phyloP scores from a whole-genome alignment of 2,888 invertebrate species.

The Lepidochitona cinerea region DNA sequence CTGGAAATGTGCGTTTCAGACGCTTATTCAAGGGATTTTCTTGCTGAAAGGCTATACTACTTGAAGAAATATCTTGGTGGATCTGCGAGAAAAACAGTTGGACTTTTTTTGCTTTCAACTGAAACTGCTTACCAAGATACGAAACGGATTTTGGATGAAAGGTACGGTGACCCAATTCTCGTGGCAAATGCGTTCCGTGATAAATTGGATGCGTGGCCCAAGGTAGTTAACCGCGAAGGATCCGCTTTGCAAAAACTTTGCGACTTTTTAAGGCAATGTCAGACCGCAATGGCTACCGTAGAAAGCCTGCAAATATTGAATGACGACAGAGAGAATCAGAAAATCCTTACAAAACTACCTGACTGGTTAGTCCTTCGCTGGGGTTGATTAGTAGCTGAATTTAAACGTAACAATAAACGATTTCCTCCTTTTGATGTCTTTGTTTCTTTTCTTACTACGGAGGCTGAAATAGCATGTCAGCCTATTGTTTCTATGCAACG shows the following conservation, averaged over 20 bases:
- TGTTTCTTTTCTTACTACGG: slow-evolving; percentile 1
- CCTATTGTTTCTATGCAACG: neutral
- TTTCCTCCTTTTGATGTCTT: slow-evolving; percentile 9
- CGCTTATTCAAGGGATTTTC: too few relatives aligned
- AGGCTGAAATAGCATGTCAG: slow-evolving; percentile 7
- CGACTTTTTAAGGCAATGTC: slow-evolving; percentile 24
- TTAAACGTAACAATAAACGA: neutral
- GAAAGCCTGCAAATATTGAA: slow-evolving; percentile 15
- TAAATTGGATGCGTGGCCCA: slow-evolving; percentile 29
- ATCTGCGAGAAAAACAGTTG: too few relatives aligned
- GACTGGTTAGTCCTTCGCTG: slow-evolving; percentile 21
- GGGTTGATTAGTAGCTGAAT: slow-evolving; percentile 16
- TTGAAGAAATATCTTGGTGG: too few relatives aligned
- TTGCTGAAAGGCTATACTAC: too few relatives aligned
- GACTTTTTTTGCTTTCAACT: too few relatives aligned
- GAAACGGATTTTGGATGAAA: slow-evolving; percentile 22
- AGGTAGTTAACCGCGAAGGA: slow-evolving; percentile 16
- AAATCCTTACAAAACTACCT: slow-evolving; percentile 21
- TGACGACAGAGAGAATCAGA: slow-evolving; percentile 23
- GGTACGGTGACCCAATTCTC: slow-evolving; percentile 30
- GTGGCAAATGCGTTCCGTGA: slow-evolving; percentile 26
- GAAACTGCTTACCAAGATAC: too few relatives aligned
- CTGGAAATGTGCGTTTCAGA: too few relatives aligned
- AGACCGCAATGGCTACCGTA: slow-evolving; percentile 20
- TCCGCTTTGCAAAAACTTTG: slow-evolving; percentile 15